A percentile compares a stretch with the other conserved stretches of the same genome.
Evolutionary conservation across 2,113 vertebrate species (phyloP).

Genomic region (Eublepharis macularius): DNA sequence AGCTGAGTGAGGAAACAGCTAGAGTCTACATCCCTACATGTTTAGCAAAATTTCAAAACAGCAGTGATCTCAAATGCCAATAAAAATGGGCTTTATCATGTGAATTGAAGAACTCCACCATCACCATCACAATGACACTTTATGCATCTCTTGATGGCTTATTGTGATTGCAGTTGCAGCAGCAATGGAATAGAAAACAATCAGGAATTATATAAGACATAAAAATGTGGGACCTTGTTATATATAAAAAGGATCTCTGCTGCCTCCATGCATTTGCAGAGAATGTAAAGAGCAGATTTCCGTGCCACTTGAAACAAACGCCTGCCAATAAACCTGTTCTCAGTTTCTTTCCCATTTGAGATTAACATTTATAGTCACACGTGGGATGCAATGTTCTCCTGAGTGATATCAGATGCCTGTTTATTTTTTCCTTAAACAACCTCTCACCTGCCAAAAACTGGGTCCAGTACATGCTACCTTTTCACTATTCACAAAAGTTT

Average conservation of each 20-base stretch:
- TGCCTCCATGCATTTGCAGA: constrained; percentile 1
- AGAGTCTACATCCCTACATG: neutral
- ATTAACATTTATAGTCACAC: constrained; percentile 21
- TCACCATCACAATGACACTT: neutral
- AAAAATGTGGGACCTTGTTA: constrained; percentile 34
- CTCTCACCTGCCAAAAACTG: neutral
- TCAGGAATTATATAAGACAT: constrained; percentile 37
- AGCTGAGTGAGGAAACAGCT: too few species aligned
- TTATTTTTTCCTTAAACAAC: neutral
- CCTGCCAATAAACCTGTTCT: constrained; percentile 42
- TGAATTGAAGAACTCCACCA: neutral
- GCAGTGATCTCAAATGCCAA: neutral
- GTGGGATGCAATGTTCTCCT: constrained; percentile 13
- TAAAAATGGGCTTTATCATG: neutral
- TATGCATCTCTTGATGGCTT: neutral
- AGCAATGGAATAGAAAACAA: constrained; percentile 34
- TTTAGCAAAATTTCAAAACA: neutral
- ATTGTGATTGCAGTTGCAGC: constrained; percentile 1
- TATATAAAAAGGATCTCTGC: constrained; percentile 36
- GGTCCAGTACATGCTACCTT: neutral
- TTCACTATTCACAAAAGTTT: neutral
- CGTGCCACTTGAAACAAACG: constrained; percentile 46
- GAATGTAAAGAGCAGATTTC: constrained; percentile 32
- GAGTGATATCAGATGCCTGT: constrained; percentile 17
- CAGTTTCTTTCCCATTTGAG: constrained; percentile 26